Percentiles rank a stretch among this genome's conserved stretches.
Evolutionary conservation across 2,113 vertebrate genomes (phyloP).

Genomic region (Psittacus erithacus): DNA sequence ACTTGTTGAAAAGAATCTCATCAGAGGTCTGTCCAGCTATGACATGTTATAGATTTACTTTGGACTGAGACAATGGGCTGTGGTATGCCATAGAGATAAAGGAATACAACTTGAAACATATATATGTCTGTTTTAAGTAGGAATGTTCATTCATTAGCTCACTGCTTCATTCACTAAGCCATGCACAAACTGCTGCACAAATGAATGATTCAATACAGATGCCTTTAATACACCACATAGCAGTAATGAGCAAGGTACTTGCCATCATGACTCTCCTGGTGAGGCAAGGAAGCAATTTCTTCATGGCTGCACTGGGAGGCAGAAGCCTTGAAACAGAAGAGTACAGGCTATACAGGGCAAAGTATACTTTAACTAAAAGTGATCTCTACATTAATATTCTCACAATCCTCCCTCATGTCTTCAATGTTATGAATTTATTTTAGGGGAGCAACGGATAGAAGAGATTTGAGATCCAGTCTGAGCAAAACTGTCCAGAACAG

Average conservation of each 20-base stretch:
- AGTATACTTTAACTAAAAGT: not conserved
- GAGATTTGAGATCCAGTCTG: not conserved
- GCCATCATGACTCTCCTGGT: not conserved
- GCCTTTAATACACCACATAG: not conserved
- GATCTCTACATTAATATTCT: not conserved
- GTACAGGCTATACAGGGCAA: not conserved
- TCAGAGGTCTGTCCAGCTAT: conserved; percentile 71
- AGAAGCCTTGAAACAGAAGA: not conserved
- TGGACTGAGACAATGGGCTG: conserved; percentile 67
- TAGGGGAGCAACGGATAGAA: not conserved
- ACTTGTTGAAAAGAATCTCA: conserved; percentile 68
- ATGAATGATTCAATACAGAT: conserved; percentile 41
- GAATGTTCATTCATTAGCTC: conserved; percentile 68
- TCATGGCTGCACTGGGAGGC: not conserved
- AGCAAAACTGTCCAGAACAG: not conserved
- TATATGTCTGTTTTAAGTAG: conserved; percentile 65
- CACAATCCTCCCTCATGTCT: not conserved
- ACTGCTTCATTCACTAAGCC: conserved; percentile 57
- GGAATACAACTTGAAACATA: conserved; percentile 73
- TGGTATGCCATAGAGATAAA: conserved; percentile 54
- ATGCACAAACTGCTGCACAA: not conserved
- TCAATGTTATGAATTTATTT: not conserved
- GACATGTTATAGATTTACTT: conserved; percentile 73
- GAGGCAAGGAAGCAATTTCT: not conserved
- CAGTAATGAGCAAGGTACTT: not conserved